Conservation (phyloP, 2,113 vertebrate species). For the Melanostigma gelatinosum region DNA sequence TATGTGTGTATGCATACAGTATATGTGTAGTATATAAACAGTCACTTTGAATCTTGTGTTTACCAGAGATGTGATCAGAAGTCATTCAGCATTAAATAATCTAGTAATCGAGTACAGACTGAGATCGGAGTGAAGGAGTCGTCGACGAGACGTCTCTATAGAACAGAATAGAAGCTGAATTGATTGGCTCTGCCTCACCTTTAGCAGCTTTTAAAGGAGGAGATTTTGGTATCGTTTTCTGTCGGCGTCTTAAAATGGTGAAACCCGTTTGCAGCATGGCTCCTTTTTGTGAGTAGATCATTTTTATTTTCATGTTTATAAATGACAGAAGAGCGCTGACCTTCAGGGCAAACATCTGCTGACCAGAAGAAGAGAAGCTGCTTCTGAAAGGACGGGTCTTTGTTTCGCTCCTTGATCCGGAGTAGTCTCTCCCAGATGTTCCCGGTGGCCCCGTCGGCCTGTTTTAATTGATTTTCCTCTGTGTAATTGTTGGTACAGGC, state of each 20-base stretch:
- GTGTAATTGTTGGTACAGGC: slow-evolving; percentile 17
- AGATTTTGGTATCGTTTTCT: slow-evolving; percentile 8
- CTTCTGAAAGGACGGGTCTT: slow-evolving; percentile 8
- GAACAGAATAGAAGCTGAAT: too few relatives aligned
- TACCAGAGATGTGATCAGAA: too few relatives aligned
- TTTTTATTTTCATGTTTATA: background rate
- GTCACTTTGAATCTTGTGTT: too few relatives aligned
- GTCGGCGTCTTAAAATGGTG: slow-evolving; percentile 1
- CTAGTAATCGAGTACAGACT: too few relatives aligned
- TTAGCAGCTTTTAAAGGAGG: background rate
- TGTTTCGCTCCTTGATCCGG: slow-evolving; percentile 10
- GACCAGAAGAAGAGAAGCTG: slow-evolving; percentile 9
- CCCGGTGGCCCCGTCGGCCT: slow-evolving; percentile 19
- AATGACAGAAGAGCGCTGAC: slow-evolving; percentile 36
- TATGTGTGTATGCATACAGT: too few relatives aligned
- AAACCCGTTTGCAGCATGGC: background rate
- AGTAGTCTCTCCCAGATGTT: slow-evolving; percentile 3
- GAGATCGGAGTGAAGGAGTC: too few relatives aligned
- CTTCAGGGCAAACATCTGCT: background rate
- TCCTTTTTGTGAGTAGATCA: background rate
- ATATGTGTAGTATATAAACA: too few relatives aligned
- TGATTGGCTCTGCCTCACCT: too few relatives aligned
- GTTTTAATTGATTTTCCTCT: slow-evolving; percentile 15
- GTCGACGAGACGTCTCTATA: too few relatives aligned
- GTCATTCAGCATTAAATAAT: too few relatives aligned